Base-by-base conservation (phyloP, 1,140 invertebrate genomes). In the Neocloeon triangulifer region DNA sequence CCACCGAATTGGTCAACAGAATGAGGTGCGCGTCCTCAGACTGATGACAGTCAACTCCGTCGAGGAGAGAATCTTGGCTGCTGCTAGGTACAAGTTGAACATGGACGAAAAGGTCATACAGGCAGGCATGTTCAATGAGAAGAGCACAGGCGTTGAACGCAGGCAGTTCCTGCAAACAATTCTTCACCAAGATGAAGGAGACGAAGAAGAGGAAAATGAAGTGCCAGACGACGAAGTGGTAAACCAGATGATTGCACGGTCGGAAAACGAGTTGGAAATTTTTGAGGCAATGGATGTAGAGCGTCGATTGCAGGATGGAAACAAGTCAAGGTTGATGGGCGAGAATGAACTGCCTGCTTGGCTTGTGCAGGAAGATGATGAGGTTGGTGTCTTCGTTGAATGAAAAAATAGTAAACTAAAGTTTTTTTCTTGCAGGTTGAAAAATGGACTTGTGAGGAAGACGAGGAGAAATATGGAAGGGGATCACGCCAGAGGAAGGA, bases 71-170 rank as follows among this genome's bases (percentile, higher is more conserved):
- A 75, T 75, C 43, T 44, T 73, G 15, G 70, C 71, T 17, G 70
- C 72, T 28, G 51, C 50, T 18, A 53, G 68, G 17, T 74, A 69
- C 49, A 75, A 75, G 43, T 47, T 76, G 13, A 76, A 75, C 43
- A 64, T 75, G 37, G 73, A 75, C 43, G 70, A 73, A 43, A 76
- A 75, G 43, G 71, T 74, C 29, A 75, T n/a, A n/a, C n/a, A 76
- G 42, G 68, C 69, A 37, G 71, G 71, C 38, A 74, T 71, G 65
- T 76, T 76, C 49, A 68, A 74, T 49, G 65, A 73, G 42, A 67
- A 71, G 38, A 73, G 69, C 5, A 73, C 71, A 12, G 66, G 64
- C 3, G 51, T 49, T 12, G 71, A 76, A 39, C 42, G 70, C 28
- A 50, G 57, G 34, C 57, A 66, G 41, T 66, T 73, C 46, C 46